Base-by-base conservation (phyloP, 2,113 vertebrate species). In the Cyprinodon brontotheroides region DNA sequence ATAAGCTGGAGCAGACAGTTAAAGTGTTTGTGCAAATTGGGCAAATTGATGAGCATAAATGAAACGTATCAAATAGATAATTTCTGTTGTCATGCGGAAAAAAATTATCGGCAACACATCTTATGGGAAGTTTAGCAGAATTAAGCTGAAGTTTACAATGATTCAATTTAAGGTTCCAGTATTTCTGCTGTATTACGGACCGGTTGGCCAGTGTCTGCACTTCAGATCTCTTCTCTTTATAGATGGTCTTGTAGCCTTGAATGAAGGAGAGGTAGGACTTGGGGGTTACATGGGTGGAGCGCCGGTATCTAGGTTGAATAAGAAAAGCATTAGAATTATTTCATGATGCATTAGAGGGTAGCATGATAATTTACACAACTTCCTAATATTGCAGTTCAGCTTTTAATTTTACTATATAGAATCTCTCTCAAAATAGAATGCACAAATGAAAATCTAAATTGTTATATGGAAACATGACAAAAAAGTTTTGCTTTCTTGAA, bases 231-330 rank as follows among this genome's bases (percentile, higher is more conserved):
- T 99, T 99, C 87, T 97, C 97, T 82, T 89, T 93, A 78, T 99
- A 99, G 64, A 96, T 96, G 47, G 85, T 65, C 90, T 99, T 98
- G 89, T 99, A 99, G 17, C 93, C 92, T 72, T 98, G 97, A 84
- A 99, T 97, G 91, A 99, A 99, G 80, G 96, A 96, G 48, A 99
- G 92, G 88, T 99, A 99, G 38, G 97, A 99, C 83, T 98, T 99
- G 50, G 98, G 97, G 0, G 98, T 99, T 85, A 99, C 96, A 0
- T 99, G 96, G 1, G 96, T 95, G 61, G 96, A 93, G 60, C 98
- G 96, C 13, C 97, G 94, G 80, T 97, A 93, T 65, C 91, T 93
- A 65, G 2, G 80, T 37, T 61, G 0, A 74, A 79, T 83, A 3
- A 5, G 77, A 4, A 77, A 61, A 13, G 22, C 3, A 75, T 0